Conservation (phyloP, 2,797 vertebrate species). For the Falco novaeseelandiae region DNA sequence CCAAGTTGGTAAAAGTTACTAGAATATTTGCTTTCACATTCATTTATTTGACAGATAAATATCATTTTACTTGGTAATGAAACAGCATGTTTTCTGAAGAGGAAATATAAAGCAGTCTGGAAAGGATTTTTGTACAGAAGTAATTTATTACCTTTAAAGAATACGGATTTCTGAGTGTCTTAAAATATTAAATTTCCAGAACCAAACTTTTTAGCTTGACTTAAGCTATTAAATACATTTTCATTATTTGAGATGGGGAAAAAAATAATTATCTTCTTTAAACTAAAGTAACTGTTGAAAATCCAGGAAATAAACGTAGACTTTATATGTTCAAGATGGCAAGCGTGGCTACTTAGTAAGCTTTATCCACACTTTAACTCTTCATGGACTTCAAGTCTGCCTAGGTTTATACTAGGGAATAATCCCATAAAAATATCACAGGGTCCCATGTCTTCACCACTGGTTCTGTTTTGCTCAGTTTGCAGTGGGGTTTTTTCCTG, state of each 20-base stretch:
- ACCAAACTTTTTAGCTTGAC: background rate
- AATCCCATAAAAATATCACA: background rate
- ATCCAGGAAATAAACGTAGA: background rate
- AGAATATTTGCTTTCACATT: slow-evolving; percentile 17
- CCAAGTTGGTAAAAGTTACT: slow-evolving; percentile 3
- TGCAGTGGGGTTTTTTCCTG: background rate
- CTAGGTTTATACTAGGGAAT: background rate
- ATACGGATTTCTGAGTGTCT: background rate
- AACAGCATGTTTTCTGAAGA: background rate
- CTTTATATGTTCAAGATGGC: background rate
- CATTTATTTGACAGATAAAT: slow-evolving; percentile 2
- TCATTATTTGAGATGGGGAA: background rate
- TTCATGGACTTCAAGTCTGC: background rate
- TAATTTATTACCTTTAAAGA: background rate
- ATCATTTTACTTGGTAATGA: background rate
- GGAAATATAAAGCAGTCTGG: background rate
- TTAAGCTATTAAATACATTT: background rate
- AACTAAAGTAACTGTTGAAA: background rate
- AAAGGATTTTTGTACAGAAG: background rate
- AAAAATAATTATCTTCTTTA: background rate
- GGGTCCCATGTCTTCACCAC: background rate
- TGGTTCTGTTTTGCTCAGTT: background rate
- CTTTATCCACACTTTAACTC: background rate
- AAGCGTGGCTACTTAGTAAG: background rate
- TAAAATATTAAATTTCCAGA: background rate